phyloP scores from a whole-genome alignment of 2,113 vertebrate genomes.

The Loxodonta africana region DNA sequence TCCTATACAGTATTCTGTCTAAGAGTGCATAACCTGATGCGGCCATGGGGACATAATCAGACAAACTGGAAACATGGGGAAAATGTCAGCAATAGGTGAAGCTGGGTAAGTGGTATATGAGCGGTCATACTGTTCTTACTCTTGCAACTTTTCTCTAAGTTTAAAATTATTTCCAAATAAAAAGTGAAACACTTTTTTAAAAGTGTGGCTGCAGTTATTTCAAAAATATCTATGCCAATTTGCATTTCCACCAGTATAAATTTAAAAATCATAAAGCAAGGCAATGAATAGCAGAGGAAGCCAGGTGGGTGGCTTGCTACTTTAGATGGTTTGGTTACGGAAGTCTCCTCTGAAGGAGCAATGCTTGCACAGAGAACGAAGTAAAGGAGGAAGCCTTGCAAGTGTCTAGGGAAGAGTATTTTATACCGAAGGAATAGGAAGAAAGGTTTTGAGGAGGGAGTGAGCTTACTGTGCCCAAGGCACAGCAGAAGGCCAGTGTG shows the following conservation, averaged over 20 bases:
- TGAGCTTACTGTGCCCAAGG: neutral
- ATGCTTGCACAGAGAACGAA: neutral
- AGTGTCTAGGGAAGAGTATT: neutral
- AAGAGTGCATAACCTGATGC: neutral
- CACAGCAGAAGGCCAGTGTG: neutral
- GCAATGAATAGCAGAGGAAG: neutral
- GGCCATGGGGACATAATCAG: neutral
- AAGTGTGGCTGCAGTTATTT: neutral
- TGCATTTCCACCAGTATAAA: neutral
- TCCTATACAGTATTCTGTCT: neutral
- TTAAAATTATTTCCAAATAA: slow-evolving; percentile 10
- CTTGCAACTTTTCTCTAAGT: neutral
- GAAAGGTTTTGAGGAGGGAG: neutral
- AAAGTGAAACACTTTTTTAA: neutral
- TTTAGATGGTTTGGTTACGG: neutral
- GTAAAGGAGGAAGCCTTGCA: neutral
- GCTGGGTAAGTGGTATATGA: neutral
- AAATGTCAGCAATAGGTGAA: neutral
- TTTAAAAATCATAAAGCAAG: neutral
- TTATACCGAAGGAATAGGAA: neutral
- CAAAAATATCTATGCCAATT: neutral
- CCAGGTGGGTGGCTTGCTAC: neutral
- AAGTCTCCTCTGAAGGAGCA: neutral
- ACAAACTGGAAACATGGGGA: neutral
- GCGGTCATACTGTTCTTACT: neutral